Evolutionary conservation across 2,113 vertebrate genomes (phyloP), one percentile per base, ranked within the genome.

Genomic region (Rafetus swinhoei): DNA sequence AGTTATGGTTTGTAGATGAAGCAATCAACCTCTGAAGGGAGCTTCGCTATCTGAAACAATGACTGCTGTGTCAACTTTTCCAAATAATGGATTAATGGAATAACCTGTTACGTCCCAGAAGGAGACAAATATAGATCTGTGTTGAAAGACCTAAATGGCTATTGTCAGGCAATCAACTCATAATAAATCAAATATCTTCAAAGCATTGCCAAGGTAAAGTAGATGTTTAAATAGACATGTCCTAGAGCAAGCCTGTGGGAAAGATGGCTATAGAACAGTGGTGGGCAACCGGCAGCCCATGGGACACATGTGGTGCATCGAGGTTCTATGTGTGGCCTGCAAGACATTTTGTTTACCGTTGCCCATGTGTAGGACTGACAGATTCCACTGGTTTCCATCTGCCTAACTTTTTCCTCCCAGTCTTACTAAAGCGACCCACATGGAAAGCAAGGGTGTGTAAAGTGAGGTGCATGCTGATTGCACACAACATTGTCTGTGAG

Each of bases 11-110:
- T 83, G 79, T 86, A 86, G 56, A 54, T 85, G 79, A 90, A 95
- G 87, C 50, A 94, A 95, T 94, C 57, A 95, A 93, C 53, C 86
- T 91, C n/a, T 77, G 45, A 85, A 57, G 90, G 86, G 87, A 84
- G 54, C 77, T 83, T 4, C 77, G 7, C 74, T 25, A 27, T 50
- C 24, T 50, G 45, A 45, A 77, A 25, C 6, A 14, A 21, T 13
- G 22, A 45, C 10, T 12, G 72, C 35, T 45, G 21, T 76, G 72
- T 77, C 24, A 77, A 45, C 74, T 77, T 50, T 77, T 77, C 74
- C 74, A 50, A 77, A 77, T 25, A 50, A 77, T 25, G 45, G 22
- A 45, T 50, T 77, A 77, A 77, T 13, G 12, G 39, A 85, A 62
- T 9, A 32, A 56, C 74, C 18, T 53, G 53, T 54, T 5, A 87